A percentile compares a stretch with the other conserved stretches of the same genome.
Conservation (phyloP, 2,113 vertebrate genomes). For the Apteryx mantelli region DNA sequence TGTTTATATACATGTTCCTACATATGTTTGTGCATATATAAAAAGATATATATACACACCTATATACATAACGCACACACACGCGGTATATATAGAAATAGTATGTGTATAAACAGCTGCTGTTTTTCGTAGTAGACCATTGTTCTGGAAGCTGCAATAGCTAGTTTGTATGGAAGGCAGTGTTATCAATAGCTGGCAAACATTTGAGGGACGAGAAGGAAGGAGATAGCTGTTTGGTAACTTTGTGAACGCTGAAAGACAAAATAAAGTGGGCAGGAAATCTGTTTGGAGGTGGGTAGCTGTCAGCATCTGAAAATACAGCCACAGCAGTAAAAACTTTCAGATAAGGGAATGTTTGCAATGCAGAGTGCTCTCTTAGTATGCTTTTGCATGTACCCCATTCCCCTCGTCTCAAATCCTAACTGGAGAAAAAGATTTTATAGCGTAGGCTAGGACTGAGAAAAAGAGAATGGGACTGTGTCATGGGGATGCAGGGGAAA, state of each 20-base stretch:
- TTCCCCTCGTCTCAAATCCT: neutral
- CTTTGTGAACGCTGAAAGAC: neutral
- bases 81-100: neutral
- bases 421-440: neutral
- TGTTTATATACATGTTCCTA: neutral
- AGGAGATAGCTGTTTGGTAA: neutral
- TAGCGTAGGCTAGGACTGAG: neutral
- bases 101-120: neutral
- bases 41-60: neutral
- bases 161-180: neutral
- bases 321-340: too few species aligned
- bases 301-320: neutral
- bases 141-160: neutral
- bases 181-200: neutral
- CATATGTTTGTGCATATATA: neutral
- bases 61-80: fast-evolving
- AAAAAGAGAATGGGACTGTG: neutral
- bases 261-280: neutral
- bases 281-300: neutral
- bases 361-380: neutral
- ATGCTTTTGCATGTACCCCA: neutral
- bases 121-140: neutral
- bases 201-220: neutral
- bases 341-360: neutral
- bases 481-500: neutral